Base-by-base conservation (phyloP, 2,888 invertebrate species). In the Phortica okadai region DNA sequence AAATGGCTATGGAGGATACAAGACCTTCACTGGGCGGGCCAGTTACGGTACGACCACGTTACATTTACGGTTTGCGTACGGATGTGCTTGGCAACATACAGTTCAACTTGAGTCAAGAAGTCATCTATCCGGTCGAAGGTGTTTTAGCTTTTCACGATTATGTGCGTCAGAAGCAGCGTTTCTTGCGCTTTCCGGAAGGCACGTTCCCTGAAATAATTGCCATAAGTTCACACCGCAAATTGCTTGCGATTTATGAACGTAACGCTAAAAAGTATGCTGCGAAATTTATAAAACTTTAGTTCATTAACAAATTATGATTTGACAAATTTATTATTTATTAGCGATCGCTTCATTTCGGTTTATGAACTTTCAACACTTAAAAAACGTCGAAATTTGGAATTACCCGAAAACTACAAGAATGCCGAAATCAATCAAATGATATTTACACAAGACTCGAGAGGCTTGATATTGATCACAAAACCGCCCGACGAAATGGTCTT, bases 401-500 rank as follows among this genome's bases (percentile, higher is more conserved):
- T 95, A 14, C 95, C 95, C 0, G 80, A 80, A 2, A 82, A 79
- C 44, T 94, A 95, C 1, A 82, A 80, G 54, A 78, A 82, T 62
- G 79, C 77, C 0, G 76, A 80, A 5, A 80, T 90, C 14, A 77
- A 80, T 7, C 85, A 88, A 74, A 81, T 91, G 67, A 78, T 80
- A 1, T 91, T 98, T 86, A 95, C 96, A 0, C 94, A 93, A 78
- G 98, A 98, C 90, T 96, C 95, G 1, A 96, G 96, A 89, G 95
- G 95, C 81, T 90, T 98, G 11, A 94, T 95, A 1, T 94, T 95
- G 0, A 94, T 98, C 45, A 96, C 96, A 0, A 96, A 96, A 2
- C 95, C 95, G 79, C 97, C 97, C 0, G 97, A 90, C n/a, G 90
- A 91, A 77, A 89, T 85, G 74, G 66, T 92, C 2, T 97, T 90